Base-by-base conservation (phyloP, 2,797 vertebrate genomes). In the Lacerta viridis region DNA sequence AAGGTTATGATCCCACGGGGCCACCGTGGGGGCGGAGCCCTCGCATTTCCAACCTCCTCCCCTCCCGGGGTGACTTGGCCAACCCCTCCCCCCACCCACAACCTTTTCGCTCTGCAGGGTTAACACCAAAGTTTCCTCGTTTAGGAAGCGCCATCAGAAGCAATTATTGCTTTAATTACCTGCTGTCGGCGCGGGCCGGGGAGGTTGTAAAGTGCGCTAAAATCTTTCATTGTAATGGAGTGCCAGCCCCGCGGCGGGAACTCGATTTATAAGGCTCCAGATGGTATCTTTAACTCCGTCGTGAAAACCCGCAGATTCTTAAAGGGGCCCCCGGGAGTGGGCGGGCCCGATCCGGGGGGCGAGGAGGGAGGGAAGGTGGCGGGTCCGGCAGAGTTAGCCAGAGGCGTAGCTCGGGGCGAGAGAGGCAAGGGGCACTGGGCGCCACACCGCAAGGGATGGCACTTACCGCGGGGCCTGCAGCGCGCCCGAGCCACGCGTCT, bases 151-250 rank as follows among this genome's bases (percentile, higher is more conserved):
- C 95, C 96, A 96, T 97, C 96, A 97, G 95, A 93, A 95, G 96
- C 96, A 96, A 96, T 97, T 97, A 97, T 92, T 95, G 94, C 95
- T 96, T 96, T 97, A 97, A 97, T 97, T 97, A 96, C 96, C 96
- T 97, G 97, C 96, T 97, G 96, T 96, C 82, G 36, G 94, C 90
- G 89, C 76, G 15, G 94, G 96, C 94, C 95, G 36, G 90, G 94
- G 91, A 61, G 18, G 95, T 93, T 94, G 94, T 93, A 90, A 97
- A 97, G 95, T 90, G 93, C 3, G n/a, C 96, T 95, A 94, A 96
- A 96, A 96, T 97, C 95, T 96, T 97, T 96, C 95, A 95, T 91
- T 94, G 96, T 96, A 97, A 96, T 95, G 94, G 95, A 88, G 90
- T 94, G 95, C 95, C 96, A 96, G 95, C 94, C 92, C 95, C 94